Base-by-base conservation (phyloP, 1,140 invertebrate species). In the Pogonognathellus flavescens region DNA sequence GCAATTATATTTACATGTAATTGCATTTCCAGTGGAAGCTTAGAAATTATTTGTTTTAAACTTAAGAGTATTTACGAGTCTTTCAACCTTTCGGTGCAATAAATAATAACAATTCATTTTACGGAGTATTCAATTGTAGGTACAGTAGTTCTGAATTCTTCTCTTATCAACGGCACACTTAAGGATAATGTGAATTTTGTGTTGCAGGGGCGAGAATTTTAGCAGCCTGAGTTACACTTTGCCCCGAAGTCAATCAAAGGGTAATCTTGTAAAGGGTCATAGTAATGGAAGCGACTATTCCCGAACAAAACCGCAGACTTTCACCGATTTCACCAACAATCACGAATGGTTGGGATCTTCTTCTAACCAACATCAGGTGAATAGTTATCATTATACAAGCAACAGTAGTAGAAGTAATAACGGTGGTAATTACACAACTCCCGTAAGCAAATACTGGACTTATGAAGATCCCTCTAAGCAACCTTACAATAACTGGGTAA, bases 201-300 rank as follows among this genome's bases (percentile, higher is more conserved):
- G 66, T 20, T 81, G 85, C 84, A 60, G 84, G 57, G 60, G 70
- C 31, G 87, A 86, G 76, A 86, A 86, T 20, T 86, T 88, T 31
- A 85, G 87, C 55, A 86, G 84, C 72, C 49, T 86, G 31, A 82
- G 72, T 22, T 88, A 88, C 62, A 83, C 84, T 41, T 66, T 86
- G 41, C 66, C 85, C n/a, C 50, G 80, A 18, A 81, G 55, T 81
- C 80, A 76, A 76, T 76, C 70, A 76, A 76, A 76, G 70, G 70
- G 70, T 18, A 76, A 76, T 76, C 41, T 76, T 41, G 31, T 41
- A 76, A 76, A 76, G 70, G 70, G 70, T 31, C 70, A 76, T 50
- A 76, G 14, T 76, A 76, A 50, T 76, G 70, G 70, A 41, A 76
- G 70, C 49, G 70, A 76, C 41, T 76, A 76, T 76, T 41, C 70